Evolutionary conservation across 2,113 vertebrate genomes (phyloP), one percentile per base, ranked within the genome.

Genomic region (Cisticola juncidis): DNA sequence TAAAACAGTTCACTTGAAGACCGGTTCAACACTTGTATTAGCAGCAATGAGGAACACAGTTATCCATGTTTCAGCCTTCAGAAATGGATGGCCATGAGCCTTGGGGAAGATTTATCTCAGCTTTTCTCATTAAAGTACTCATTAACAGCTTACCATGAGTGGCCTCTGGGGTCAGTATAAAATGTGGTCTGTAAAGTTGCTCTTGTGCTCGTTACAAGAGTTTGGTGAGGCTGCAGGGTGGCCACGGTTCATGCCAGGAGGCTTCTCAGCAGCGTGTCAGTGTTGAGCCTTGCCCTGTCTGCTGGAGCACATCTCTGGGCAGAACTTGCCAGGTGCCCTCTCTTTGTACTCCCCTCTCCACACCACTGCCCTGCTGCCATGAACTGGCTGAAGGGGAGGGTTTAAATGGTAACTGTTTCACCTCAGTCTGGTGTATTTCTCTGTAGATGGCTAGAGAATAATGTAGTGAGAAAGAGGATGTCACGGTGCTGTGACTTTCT

Each of bases 201-300:
- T 88, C 31, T 74, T 48, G 40, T 9, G 26, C 48, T 90, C 50
- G 90, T 1, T 14, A 11, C 0, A 9, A n/a, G 51, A 71, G n/a
- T 58, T 90, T 93, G 68, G 28, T 5, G 4, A 48, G 44, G 57
- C 58, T 5, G 1, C 12, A 36, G 42, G 26, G 28, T 22, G 21
- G 33, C 25, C 9, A 2, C 1, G 0, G 42, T 58, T 89, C 0
- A 0, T 65, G 25, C 51, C 44, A 7, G 9, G 36, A 57, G 48
- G 36, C 36, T 87, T 90, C 78, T 88, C 31, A 29, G 31, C 31
- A 84, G 35, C 25, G 3, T 6, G 10, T 33, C 23, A 60, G 18
- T 9, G 0, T 22, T 64, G 47, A 81, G 28, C 54, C 78, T 57
- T 40, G 33, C 28, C 73, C 69, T 1, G 0, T 47, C 36, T 38